Conservation (phyloP, 2,797 vertebrate genomes). For the Aeoliscus strigatus region DNA sequence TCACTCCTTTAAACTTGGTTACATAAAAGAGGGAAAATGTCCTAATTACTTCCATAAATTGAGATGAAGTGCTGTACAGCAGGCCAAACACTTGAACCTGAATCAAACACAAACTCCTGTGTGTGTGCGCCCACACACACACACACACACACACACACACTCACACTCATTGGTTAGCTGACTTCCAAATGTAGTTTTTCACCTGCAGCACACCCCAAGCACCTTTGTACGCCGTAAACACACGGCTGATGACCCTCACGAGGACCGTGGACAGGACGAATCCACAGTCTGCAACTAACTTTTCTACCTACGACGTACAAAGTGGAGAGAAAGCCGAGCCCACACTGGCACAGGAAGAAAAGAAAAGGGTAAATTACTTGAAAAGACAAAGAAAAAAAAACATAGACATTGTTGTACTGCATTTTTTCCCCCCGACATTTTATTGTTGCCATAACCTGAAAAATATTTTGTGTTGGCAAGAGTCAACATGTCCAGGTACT, state of each 20-base stretch:
- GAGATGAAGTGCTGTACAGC: constrained; percentile 60
- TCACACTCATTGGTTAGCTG: constrained; percentile 1
- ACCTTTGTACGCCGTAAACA: no score
- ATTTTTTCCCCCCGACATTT: neutral
- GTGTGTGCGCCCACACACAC: no score
- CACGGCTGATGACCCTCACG: no score
- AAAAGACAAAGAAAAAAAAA: no score
- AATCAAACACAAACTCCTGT: constrained; percentile 15
- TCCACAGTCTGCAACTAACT: no score
- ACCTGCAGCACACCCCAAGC: constrained; percentile 19
- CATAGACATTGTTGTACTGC: no score
- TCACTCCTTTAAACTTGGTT: constrained; percentile 44
- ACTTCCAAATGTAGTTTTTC: constrained; percentile 15
- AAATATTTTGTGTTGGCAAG: constrained; percentile 5
- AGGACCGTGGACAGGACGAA: no score
- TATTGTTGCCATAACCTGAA: neutral
- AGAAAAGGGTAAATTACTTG: constrained; percentile 12
- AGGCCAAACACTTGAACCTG: constrained; percentile 37
- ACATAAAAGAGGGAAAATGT: constrained; percentile 59
- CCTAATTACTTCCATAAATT: constrained; percentile 71
- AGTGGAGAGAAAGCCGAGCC: constrained; percentile 25
- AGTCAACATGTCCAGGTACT: constrained; percentile 15
- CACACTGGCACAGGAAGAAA: constrained; percentile 8
- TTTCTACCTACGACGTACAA: no score
- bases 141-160: constrained; percentile 1